These are phyloP conservation scores for Brachionus calyciflorus DNA, from an alignment of 1,140 invertebrate species.

Conservation along the genomic window DNA sequence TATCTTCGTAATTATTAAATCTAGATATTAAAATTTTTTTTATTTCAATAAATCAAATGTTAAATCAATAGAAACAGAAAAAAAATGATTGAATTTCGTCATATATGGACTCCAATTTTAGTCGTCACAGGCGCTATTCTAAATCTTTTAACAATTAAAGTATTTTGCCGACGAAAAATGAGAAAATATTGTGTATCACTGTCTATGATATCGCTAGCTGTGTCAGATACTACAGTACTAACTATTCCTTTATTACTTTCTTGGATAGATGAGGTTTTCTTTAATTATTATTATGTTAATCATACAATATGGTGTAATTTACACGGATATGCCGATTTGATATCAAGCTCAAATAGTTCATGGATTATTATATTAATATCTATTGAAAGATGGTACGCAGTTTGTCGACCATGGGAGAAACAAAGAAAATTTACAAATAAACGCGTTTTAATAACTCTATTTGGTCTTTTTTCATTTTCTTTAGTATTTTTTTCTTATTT, in stretches of 20 bases:
- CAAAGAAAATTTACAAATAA: constrained; percentile 26
- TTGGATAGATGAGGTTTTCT: constrained; percentile 33
- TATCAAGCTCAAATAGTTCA: constrained; percentile 23
- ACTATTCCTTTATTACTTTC: neutral
- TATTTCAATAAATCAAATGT: neutral
- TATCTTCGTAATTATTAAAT: no score
- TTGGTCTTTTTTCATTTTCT: neutral
- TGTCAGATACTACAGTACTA: constrained; percentile 27
- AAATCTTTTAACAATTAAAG: constrained; percentile 29
- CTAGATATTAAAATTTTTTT: neutral
- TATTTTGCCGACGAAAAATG: constrained; percentile 44
- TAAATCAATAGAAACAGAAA: neutral
- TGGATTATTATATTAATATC: constrained; percentile 45
- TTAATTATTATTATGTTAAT: constrained; percentile 26
- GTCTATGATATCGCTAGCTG: constrained; percentile 33
- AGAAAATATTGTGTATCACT: constrained; percentile 26
- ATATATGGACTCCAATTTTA: constrained; percentile 9
- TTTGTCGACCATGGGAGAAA: constrained; percentile 39
- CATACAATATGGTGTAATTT: constrained; percentile 43
- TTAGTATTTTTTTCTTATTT: constrained; percentile 19
- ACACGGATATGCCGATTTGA: constrained; percentile 40
- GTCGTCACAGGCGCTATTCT: neutral
- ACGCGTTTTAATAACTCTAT: neutral
- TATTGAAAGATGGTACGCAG: constrained; percentile 22
- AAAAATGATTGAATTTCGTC: constrained; percentile 21